Base-by-base conservation (phyloP, 1,140 invertebrate genomes). In the Apolygus lucorum region DNA sequence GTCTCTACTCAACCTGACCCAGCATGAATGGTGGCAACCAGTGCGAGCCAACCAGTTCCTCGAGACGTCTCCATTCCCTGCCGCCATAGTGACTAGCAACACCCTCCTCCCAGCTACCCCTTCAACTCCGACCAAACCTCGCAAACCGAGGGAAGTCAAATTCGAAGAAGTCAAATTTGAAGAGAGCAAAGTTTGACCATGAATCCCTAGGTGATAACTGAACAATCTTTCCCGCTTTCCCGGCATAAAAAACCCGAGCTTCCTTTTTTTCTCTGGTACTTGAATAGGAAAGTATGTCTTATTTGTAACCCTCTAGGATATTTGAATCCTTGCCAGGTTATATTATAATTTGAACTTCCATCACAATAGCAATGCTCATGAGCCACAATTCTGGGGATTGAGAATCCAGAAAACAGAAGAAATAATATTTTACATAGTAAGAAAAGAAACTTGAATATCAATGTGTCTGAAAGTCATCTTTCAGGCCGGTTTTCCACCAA, bases 21-120 rank as follows among this genome's bases (percentile, higher is more conserved):
- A 80, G 62, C 75, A 85, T 77, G 73, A 75, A 65, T 82, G 82
- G 70, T 87, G 85, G 85, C 79, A 83, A 59, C 85, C 85, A 2
- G 78, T 86, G 25, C 79, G 81, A 63, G 85, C 85, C 11, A 85
- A 83, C 21, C 85, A 87, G 74, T 87, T 87, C 72, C 81, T 85
- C 4, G 78, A 80, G 13, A 81, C 82, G 68, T 86, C 85, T 24
- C 85, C 85, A 62, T 87, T 87, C 77, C 54, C 71, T 8, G 69
- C 67, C 4, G 24, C 71, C 2, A 54, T 66, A 13, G 13, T 49
- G 28, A 2, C 68, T 28, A 52, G 49, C 28, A 64, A 70, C 34
- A 68, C 62, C 4, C 67, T 67, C 49, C 49, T 25, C 63, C 71
- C 69, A 68, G 21, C 74, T 76, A 34, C 76, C 76, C n/a, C 79